These are phyloP conservation scores for Emberiza fucata DNA, from an alignment of 2,113 vertebrate species.

Conservation along the genomic window DNA sequence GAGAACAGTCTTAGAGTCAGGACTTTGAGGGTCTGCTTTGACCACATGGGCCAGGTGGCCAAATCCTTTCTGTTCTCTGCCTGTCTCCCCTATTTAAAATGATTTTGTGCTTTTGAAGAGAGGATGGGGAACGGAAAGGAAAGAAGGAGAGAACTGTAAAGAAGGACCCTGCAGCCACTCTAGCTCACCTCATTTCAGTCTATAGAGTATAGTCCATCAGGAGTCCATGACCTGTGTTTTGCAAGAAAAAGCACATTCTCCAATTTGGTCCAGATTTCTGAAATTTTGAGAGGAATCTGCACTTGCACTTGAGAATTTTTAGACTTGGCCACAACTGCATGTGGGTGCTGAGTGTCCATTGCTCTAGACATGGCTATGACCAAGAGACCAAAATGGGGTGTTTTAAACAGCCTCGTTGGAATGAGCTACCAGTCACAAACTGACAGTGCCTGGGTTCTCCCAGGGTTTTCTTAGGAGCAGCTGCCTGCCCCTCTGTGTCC, in stretches of 20 bases:
- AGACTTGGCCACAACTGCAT: not conserved
- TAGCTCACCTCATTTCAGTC: not conserved
- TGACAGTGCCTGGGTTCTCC: rapidly evolving
- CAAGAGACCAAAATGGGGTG: not conserved
- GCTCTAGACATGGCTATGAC: not conserved
- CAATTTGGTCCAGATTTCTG: not conserved
- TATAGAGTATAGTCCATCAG: rapidly evolving
- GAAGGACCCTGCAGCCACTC: not conserved
- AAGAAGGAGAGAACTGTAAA: not conserved
- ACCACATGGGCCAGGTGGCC: not conserved
- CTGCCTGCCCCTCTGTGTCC: not conserved
- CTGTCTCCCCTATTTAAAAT: not conserved
- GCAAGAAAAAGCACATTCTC: not conserved
- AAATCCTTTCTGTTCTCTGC: not conserved
- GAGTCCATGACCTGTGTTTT: not conserved
- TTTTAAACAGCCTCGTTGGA: not conserved
- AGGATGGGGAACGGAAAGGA: not conserved
- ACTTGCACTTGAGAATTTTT: not conserved
- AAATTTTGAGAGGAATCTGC: not conserved
- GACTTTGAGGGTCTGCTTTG: not conserved
- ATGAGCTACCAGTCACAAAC: not conserved
- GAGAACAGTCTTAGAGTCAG: not conserved
- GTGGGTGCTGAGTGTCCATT: not conserved
- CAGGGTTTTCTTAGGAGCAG: not conserved
- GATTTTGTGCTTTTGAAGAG: not conserved